These are phyloP conservation scores for Drosophila mayaguana DNA, from an alignment of 2,888 invertebrate species.

Conservation along the genomic window DNA sequence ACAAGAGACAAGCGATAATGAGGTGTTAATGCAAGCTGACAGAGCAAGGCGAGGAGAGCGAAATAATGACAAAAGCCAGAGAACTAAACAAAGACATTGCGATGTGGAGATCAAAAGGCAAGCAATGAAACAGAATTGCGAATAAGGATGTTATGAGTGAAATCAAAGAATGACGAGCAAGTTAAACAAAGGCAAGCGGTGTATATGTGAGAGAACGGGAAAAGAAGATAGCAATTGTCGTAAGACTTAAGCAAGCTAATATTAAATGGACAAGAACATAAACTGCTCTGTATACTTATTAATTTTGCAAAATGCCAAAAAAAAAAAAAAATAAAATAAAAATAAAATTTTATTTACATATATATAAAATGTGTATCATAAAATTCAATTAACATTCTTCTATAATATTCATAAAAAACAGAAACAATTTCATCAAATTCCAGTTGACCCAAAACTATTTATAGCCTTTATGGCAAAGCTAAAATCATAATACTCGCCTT, in stretches of 20 bases:
- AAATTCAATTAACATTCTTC: not conserved
- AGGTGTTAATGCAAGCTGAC: constrained; percentile 12
- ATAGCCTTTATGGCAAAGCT: constrained; percentile 2
- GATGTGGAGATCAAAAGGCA: constrained; percentile 1
- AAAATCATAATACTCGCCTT: constrained; percentile 30
- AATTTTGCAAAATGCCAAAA: too few species aligned
- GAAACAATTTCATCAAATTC: not conserved
- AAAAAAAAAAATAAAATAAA: too few species aligned
- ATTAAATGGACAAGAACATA: not conserved
- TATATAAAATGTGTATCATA: too few species aligned
- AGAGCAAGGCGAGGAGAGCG: not conserved
- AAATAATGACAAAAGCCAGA: not conserved
- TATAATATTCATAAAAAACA: not conserved
- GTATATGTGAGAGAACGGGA: not conserved
- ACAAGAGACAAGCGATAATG: constrained; percentile 1
- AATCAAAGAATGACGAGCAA: not conserved
- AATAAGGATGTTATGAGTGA: not conserved
- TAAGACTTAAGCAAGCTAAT: not conserved
- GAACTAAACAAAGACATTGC: not conserved
- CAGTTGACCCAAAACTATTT: constrained; percentile 16
- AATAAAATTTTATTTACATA: too few species aligned
- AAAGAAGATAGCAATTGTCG: too few species aligned
- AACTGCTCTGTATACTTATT: too few species aligned
- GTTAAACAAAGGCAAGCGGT: not conserved
- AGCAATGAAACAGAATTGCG: not conserved